Evolutionary conservation across 2,888 invertebrate species (phyloP).

Genomic region (Strigamia transsilvanica): DNA sequence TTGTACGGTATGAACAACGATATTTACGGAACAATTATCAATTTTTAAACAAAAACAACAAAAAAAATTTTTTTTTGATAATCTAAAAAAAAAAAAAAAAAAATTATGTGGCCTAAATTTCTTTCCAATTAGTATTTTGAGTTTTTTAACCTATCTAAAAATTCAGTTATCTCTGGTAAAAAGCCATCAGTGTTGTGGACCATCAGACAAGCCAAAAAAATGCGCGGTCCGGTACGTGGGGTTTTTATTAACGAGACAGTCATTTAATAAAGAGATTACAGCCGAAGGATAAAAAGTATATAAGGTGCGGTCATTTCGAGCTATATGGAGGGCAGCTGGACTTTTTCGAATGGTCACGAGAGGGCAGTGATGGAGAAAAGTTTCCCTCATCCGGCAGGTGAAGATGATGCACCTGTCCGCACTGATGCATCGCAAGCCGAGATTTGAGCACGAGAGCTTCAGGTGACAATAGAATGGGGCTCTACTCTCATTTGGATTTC

Average conservation of each 20-base stretch:
- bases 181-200: background rate
- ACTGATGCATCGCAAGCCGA: slow-evolving; percentile 38
- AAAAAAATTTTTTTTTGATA: too few relatives aligned
- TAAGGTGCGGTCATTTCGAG: slow-evolving; percentile 32
- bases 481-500: slow-evolving; percentile 44
- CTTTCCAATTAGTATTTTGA: slow-evolving; percentile 4
- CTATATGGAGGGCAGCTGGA: slow-evolving; percentile 38
- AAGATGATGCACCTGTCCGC: slow-evolving; percentile 48
- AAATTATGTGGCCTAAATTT: background rate
- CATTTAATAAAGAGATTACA: slow-evolving; percentile 39
- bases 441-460: slow-evolving; percentile 46
- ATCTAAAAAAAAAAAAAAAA: background rate
- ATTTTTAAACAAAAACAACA: background rate
- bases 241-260: slow-evolving; percentile 1
- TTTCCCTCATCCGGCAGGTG: slow-evolving; percentile 40
- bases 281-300: slow-evolving; percentile 3
- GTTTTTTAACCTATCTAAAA: slow-evolving; percentile 22
- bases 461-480: slow-evolving; percentile 46
- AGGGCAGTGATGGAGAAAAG: slow-evolving; percentile 45
- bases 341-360: slow-evolving; percentile 11
- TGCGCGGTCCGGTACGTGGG: background rate
- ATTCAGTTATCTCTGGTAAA: slow-evolving; percentile 13
- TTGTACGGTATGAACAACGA: background rate
- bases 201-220: background rate
- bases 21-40: background rate